Percentiles rank a stretch among this genome's conserved stretches.
These are phyloP conservation scores for Ramphastos sulfuratus DNA, from an alignment of 2,113 vertebrate species.

Conservation along the genomic window DNA sequence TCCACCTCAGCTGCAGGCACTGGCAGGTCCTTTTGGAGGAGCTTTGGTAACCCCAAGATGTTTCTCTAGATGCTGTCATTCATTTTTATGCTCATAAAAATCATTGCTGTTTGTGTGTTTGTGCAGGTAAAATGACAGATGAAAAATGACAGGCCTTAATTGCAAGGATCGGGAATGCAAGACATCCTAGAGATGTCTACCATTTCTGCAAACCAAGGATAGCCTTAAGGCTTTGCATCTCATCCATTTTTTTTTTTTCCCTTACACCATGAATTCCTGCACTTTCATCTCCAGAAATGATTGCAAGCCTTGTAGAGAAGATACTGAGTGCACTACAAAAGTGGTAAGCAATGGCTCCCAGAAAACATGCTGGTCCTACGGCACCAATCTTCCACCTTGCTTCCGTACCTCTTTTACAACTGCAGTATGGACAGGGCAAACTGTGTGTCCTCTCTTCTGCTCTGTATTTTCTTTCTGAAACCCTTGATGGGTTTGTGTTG, in stretches of 20 bases:
- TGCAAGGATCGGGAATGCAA: background rate
- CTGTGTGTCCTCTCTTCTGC: background rate
- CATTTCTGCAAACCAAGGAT: background rate
- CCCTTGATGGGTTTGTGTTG: background rate
- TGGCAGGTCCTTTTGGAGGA: background rate
- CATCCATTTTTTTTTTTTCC: background rate
- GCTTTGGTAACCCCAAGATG: background rate
- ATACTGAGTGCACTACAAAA: background rate
- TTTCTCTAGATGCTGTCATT: background rate
- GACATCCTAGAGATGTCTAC: background rate
- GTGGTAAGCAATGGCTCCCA: fast-evolving
- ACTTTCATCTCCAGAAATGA: background rate
- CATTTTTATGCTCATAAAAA: background rate
- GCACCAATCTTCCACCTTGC: background rate
- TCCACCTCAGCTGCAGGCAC: background rate
- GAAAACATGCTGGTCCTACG: background rate
- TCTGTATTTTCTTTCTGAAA: background rate
- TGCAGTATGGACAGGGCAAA: background rate
- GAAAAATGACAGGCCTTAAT: background rate
- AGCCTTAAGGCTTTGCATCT: background rate
- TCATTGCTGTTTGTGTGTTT: background rate
- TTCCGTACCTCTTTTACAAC: background rate
- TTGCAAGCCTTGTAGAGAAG: background rate
- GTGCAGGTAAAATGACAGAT: background rate
- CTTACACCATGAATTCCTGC: background rate